Conservation (phyloP, 2,888 invertebrate species). For the Vanessa cardui region DNA sequence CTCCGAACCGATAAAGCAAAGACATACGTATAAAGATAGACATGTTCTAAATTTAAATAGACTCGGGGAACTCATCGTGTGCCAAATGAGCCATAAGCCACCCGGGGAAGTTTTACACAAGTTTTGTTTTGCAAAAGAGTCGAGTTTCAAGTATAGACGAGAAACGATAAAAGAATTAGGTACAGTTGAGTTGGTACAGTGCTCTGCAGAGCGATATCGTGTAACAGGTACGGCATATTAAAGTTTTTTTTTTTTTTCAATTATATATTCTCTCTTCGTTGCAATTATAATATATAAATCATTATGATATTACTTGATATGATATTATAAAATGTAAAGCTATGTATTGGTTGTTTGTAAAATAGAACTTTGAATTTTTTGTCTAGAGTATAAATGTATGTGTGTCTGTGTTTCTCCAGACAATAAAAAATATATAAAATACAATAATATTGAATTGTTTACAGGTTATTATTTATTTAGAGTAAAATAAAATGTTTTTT, state of each 20-base stretch:
- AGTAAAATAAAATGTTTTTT: too few relatives aligned
- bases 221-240: constrained; percentile 13
- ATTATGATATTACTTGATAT: neutral
- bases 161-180: constrained; percentile 44
- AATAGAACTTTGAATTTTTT: too few relatives aligned
- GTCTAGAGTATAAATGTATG: too few relatives aligned
- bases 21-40: constrained; percentile 39
- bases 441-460: too few relatives aligned
- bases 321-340: too few relatives aligned
- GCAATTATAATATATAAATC: neutral
- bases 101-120: constrained; percentile 49
- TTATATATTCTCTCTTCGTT: neutral
- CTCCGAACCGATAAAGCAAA: constrained; percentile 28
- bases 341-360: too few relatives aligned
- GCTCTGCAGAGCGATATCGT: constrained; percentile 18
- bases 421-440: too few relatives aligned
- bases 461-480: too few relatives aligned
- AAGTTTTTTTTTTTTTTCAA: constrained; percentile 15
- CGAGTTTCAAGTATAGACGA: constrained; percentile 45
- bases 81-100: constrained; percentile 55
- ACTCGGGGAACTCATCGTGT: constrained; percentile 51
- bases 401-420: too few relatives aligned
- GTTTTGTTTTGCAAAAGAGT: constrained; percentile 52
- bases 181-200: constrained; percentile 32
- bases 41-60: constrained; percentile 53